Base-by-base conservation (phyloP, 2,888 invertebrate species). In the Perizoma flavofasciatum region DNA sequence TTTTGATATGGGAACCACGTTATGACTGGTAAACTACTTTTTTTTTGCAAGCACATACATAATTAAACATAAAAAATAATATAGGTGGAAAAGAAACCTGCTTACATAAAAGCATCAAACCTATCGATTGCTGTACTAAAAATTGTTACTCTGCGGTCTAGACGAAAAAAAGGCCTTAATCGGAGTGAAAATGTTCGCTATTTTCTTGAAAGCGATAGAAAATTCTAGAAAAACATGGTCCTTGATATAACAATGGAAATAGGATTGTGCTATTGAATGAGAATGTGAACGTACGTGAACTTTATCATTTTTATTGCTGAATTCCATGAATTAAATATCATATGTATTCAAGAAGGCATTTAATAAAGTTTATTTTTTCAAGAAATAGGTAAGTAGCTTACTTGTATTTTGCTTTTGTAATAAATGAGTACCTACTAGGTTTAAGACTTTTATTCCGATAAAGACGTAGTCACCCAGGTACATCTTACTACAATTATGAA, bases 191-290 rank as follows among this genome's bases (percentile, higher is more conserved):
- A 55, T 43, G 43, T 35, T 46, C 46, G 10, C 47, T 1, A 50
- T 59, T 54, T 50, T 59, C 46, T 50, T 45, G 11, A 59, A 54
- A 22, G 44, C 49, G 37, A 55, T 44, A 41, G 45, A 49, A 56
- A 22, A 37, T 49, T 49, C 45, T 56, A 10, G 40, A 59, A 56
- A 49, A 53, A 44, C 51, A 34, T 50, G 50, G 9, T 49, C 37
- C 44, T 37, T 4, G 5, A 47, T 39, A 61, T 61, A 46, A 50
- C 53, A 53, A 61, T 61, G 56, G 49, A 44, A 57, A 54, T 57
- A 46, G 49, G 50, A 54, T 54, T 57, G 40, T 43, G 46, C 52
- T 54, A 49, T 55, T 55, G 55, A 56, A 56, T 46, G 35, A 22
- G 46, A 47, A 57, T 47, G 43, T 10, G 22, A 49, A 33, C 52